Conservation (phyloP, 2,797 vertebrate species). For the Odontamblyopus rebecca region DNA sequence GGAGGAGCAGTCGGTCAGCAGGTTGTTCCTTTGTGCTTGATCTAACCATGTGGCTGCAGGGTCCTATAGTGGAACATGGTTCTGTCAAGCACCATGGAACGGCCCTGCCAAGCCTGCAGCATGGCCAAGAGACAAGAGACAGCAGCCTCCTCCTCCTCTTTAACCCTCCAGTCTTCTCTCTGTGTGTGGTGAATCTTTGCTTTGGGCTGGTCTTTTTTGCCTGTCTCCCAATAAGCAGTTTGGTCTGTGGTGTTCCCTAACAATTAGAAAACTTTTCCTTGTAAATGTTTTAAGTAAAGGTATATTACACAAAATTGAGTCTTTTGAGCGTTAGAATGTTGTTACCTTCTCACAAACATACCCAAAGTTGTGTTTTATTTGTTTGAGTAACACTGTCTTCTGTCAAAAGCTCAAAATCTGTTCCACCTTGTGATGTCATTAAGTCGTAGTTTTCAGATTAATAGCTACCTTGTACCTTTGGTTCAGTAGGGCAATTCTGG, state of each 20-base stretch:
- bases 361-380: no score
- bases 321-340: no score
- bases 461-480: no score
- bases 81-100: slow-evolving; percentile 99
- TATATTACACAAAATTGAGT: no score
- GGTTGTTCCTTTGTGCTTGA: slow-evolving; percentile 99
- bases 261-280: slow-evolving; percentile 15
- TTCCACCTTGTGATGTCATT: no score
- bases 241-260: slow-evolving; percentile 40
- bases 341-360: no score
- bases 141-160: slow-evolving; percentile 46
- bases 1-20: slow-evolving; percentile 91
- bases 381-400: no score
- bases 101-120: slow-evolving; percentile 97
- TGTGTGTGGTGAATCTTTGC: slow-evolving; percentile 33
- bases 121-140: slow-evolving; percentile 87
- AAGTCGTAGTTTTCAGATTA: no score
- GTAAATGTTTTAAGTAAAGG: slow-evolving; percentile 4
- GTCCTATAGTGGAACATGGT: slow-evolving; percentile 98
- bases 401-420: no score
- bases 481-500: no score
- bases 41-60: slow-evolving; percentile 99
- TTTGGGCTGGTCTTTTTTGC: slow-evolving; percentile 34
- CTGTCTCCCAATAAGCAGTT: slow-evolving; percentile 23
- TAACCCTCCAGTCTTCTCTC: slow-evolving; percentile 26